These are phyloP conservation scores for Pollenia griseotomentosa DNA, from an alignment of 2,888 invertebrate genomes.

Conservation along the genomic window DNA sequence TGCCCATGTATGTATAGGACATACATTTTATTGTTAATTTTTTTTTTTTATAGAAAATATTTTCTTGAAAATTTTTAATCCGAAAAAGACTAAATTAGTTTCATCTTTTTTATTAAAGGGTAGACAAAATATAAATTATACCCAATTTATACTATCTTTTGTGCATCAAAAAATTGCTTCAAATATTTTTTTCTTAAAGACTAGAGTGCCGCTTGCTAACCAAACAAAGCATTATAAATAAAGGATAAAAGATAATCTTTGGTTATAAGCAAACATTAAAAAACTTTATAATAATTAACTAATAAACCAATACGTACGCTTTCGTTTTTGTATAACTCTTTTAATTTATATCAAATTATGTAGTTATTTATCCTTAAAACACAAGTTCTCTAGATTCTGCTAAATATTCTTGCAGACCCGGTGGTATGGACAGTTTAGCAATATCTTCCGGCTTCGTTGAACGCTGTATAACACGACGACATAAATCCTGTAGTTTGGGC, in stretches of 20 bases:
- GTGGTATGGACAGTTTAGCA: slow-evolving; percentile 88
- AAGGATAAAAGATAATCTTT: slow-evolving; percentile 60
- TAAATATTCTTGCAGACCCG: slow-evolving; percentile 86
- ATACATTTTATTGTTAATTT: no score
- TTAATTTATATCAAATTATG: slow-evolving; percentile 56
- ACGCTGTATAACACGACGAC: slow-evolving; percentile 90
- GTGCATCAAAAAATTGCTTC: no score
- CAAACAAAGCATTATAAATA: not conserved
- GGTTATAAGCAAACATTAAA: slow-evolving; percentile 44
- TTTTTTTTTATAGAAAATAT: no score
- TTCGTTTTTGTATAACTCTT: slow-evolving; percentile 13
- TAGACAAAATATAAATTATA: no score
- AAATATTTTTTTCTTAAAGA: not conserved
- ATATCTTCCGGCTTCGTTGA: slow-evolving; percentile 87
- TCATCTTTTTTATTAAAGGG: no score
- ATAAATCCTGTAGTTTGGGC: slow-evolving; percentile 89
- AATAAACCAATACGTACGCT: slow-evolving; percentile 50
- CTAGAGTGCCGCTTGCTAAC: not conserved
- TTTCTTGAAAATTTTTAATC: no score
- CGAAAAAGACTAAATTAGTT: no score
- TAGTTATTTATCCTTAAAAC: slow-evolving; percentile 74
- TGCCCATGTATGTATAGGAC: no score
- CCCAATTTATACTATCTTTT: no score
- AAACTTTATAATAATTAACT: slow-evolving; percentile 38
- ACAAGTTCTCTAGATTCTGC: slow-evolving; percentile 83